phyloP scores from a whole-genome alignment of 2,113 vertebrate species.

The Ophthalmolycus amberensis region DNA sequence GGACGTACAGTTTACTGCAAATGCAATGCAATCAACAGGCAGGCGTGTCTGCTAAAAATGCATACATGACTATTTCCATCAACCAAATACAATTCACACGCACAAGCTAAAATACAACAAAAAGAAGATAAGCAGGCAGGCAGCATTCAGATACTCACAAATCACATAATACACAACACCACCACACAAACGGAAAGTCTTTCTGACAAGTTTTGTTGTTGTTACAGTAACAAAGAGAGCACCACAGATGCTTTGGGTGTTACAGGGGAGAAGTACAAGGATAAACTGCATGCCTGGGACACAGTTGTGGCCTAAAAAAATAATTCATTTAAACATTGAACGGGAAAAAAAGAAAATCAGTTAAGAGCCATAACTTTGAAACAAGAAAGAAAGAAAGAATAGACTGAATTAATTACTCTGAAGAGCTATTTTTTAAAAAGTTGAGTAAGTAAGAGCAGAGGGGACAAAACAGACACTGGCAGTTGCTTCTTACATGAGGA shows the following conservation, averaged over 20 bases:
- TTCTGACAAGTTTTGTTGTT: not conserved
- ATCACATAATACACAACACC: slow-evolving; percentile 42
- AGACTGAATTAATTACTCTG: slow-evolving; percentile 19
- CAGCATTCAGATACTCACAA: slow-evolving; percentile 32
- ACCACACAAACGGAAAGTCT: slow-evolving; percentile 27
- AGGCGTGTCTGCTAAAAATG: slow-evolving; percentile 13
- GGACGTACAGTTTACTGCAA: not conserved
- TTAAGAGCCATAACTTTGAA: slow-evolving; percentile 5
- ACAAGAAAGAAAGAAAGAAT: not conserved
- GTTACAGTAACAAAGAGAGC: slow-evolving; percentile 17
- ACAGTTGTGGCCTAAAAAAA: slow-evolving; percentile 25
- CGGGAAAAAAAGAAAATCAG: not conserved
- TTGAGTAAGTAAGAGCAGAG: slow-evolving; percentile 54
- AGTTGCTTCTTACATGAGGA: not conserved
- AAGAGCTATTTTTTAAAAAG: slow-evolving; percentile 29
- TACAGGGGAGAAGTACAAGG: not conserved
- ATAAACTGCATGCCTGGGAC: slow-evolving; percentile 43
- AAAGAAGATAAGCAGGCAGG: slow-evolving; percentile 52
- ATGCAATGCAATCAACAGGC: slow-evolving; percentile 29
- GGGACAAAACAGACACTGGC: slow-evolving; percentile 32
- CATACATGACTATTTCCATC: not conserved
- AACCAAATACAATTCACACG: slow-evolving; percentile 38
- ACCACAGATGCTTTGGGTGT: slow-evolving; percentile 41
- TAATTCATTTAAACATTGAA: slow-evolving; percentile 8
- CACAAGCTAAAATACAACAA: slow-evolving; percentile 36